Evolutionary conservation across 2,797 vertebrate species (phyloP).

Genomic region (Sebastes miniatus): DNA sequence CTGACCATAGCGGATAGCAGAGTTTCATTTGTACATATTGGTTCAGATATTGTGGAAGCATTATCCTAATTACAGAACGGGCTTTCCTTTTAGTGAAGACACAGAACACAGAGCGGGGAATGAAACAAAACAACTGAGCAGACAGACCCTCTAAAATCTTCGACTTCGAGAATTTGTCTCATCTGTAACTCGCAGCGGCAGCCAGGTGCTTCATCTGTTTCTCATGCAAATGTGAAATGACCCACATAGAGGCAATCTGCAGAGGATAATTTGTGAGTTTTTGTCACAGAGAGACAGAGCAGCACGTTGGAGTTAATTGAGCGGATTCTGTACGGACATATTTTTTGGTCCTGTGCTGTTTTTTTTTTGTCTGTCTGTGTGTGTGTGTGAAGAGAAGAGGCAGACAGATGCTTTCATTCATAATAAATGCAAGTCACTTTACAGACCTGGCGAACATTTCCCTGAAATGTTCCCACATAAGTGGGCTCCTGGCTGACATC

Average conservation of each 20-base stretch:
- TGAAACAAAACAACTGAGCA: neutral
- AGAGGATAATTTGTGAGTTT: conserved; percentile 3
- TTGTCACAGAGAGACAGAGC: conserved; percentile 27
- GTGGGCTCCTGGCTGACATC: conserved; percentile 45
- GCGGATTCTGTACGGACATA: neutral
- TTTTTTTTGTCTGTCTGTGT: neutral
- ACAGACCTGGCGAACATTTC: conserved; percentile 47
- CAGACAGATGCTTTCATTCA: conserved; percentile 63
- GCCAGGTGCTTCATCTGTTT: conserved; percentile 27
- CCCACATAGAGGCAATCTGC: conserved; percentile 9
- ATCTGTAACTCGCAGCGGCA: neutral
- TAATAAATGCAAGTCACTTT: conserved; percentile 63
- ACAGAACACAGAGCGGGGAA: neutral
- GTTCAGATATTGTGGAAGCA: neutral
- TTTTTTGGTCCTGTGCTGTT: neutral
- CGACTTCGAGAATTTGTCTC: neutral
- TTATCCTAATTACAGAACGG: neutral
- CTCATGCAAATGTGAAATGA: conserved; percentile 9
- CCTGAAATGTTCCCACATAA: conserved; percentile 41
- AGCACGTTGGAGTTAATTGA: conserved; percentile 27
- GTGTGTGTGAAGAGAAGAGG: conserved; percentile 3
- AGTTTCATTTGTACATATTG: neutral
- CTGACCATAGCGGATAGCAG: neutral
- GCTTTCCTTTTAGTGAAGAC: neutral
- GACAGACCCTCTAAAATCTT: neutral